Percentiles rank a stretch among this genome's conserved stretches.
Conservation (phyloP, 1,140 invertebrate genomes). For the Drosophila bifasciata region DNA sequence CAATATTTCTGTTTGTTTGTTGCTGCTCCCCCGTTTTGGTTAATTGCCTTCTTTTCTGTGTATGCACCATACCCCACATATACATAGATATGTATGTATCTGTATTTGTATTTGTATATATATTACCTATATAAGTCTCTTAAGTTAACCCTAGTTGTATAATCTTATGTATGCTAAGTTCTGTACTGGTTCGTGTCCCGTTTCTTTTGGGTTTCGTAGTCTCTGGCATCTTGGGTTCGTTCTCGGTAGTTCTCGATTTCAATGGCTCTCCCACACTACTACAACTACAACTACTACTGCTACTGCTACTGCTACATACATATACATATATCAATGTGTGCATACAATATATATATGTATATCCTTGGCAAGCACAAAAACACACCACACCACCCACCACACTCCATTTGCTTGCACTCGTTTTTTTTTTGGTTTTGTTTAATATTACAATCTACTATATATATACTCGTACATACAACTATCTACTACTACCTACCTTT, state of each 20-base stretch:
- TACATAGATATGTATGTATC: neutral
- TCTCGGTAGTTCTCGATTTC: constrained; percentile 41
- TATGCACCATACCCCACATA: constrained; percentile 26
- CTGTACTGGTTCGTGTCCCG: constrained; percentile 33
- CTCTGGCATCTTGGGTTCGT: constrained; percentile 61
- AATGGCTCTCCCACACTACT: constrained; percentile 1
- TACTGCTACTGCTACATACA: neutral
- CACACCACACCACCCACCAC: constrained; percentile 8
- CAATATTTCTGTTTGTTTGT: constrained; percentile 43
- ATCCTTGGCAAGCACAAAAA: constrained; percentile 1
- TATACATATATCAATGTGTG: constrained; percentile 28
- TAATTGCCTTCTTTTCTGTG: constrained; percentile 22
- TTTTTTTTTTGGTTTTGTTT: constrained; percentile 38
- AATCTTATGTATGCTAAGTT: constrained; percentile 47
- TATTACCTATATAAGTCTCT: constrained; percentile 26
- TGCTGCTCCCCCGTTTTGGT: constrained; percentile 34
- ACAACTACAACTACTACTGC: too few relatives aligned
- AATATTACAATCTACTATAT: constrained; percentile 19
- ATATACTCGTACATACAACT: neutral
- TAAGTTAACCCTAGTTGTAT: constrained; percentile 54
- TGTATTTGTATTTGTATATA: constrained; percentile 36
- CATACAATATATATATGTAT: constrained; percentile 24
- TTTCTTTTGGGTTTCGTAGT: constrained; percentile 39
- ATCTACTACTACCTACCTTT: constrained; percentile 1
- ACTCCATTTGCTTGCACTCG: constrained; percentile 39